phyloP scores from a whole-genome alignment of 1,140 invertebrate species.

The Zaprionus camerounensis region DNA sequence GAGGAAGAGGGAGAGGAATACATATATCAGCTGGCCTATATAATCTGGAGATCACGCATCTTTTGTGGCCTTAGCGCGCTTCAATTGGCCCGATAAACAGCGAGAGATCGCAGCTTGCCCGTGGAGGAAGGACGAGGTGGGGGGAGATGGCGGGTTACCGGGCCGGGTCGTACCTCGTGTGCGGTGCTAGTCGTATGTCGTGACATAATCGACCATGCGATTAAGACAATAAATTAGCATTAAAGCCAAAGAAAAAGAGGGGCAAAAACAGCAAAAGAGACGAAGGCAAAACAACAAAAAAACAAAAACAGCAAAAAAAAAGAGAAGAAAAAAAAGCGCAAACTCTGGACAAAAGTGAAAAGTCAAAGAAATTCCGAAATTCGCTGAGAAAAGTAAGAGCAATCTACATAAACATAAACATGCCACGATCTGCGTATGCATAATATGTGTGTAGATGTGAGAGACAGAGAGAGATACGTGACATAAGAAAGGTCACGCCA shows the following conservation, averaged over 20 bases:
- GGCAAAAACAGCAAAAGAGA: neutral
- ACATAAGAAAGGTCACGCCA: conserved; percentile 71
- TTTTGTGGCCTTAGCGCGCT: conserved; percentile 34
- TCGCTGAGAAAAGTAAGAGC: conserved; percentile 22
- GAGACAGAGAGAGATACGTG: conserved; percentile 48
- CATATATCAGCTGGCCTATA: conserved; percentile 17
- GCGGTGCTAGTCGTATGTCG: conserved; percentile 26
- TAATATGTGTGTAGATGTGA: neutral
- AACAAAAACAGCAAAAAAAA: neutral
- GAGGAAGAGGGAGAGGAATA: neutral
- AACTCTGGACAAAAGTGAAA: conserved; percentile 60
- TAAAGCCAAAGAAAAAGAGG: conserved; percentile 1
- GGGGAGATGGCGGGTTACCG: neutral
- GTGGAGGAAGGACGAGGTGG: neutral
- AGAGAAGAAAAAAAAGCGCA: conserved; percentile 10
- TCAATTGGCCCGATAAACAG: conserved; percentile 23
- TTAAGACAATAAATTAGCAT: conserved; percentile 49
- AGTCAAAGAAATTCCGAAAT: conserved; percentile 56
- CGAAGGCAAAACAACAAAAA: conserved; percentile 1
- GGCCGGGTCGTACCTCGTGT: conserved; percentile 32
- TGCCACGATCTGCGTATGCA: neutral
- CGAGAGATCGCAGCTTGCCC: neutral
- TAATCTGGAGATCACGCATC: conserved; percentile 44
- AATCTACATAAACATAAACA: conserved; percentile 5
- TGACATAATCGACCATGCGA: conserved; percentile 62